Conservation (phyloP, 2,113 vertebrate genomes). For the cattle (Bos taurus) region ARS-UCD2.0 NC_037357.1:39733501-39734000, state of each 20-base stretch:
- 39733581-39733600: neutral
- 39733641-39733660: neutral
- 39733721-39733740: neutral
- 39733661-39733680: neutral
- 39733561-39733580: neutral
- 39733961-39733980: neutral
- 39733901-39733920: neutral
- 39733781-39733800: neutral
- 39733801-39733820: neutral
- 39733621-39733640: neutral
- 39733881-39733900: neutral
- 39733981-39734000: neutral
- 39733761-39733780: neutral
- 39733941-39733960: neutral
- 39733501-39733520: neutral
- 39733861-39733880: neutral
- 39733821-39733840: neutral
- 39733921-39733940: neutral
- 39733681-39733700: neutral
- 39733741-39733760: neutral
- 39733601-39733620: neutral
- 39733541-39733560: conserved; percentile 9
- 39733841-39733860: neutral
- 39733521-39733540: neutral
- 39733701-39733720: neutral